Percentiles rank a stretch among this genome's conserved stretches.
phyloP scores from a whole-genome alignment of 1,140 invertebrate species.

The Caenorhabditis elegans region WBcel235 BX284605.5:11011501-11012000 shows the following conservation, averaged over 20 bases:
- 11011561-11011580: no score
- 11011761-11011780: background rate
- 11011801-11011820: background rate
- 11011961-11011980: background rate
- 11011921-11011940: background rate
- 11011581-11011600: background rate
- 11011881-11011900: no score
- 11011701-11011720: background rate
- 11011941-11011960: constrained; percentile 3
- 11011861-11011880: background rate
- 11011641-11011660: background rate
- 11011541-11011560: no score
- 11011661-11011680: constrained; percentile 12
- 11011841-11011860: background rate
- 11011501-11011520: background rate
- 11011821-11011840: background rate
- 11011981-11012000: constrained; percentile 15
- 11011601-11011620: constrained; percentile 15
- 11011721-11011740: background rate
- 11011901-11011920: background rate
- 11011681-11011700: constrained; percentile 1
- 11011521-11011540: no score
- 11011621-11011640: background rate
- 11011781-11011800: background rate
- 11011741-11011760: background rate